Base-by-base conservation (phyloP, 2,888 invertebrate species). In the Thymelicus acteon region DNA sequence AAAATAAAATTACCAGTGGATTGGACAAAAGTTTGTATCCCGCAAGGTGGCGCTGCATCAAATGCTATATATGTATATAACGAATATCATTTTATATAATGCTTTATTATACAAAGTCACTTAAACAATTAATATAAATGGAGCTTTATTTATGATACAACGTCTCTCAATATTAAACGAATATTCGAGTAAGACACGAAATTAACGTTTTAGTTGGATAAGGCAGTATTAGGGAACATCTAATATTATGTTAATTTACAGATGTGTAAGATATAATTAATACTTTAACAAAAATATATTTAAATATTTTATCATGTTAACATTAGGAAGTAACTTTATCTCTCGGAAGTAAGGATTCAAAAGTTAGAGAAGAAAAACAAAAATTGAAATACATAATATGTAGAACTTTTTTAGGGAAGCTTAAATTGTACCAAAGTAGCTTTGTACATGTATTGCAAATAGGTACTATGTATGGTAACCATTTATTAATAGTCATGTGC, bases 401-500 rank as follows among this genome's bases (percentile, higher is more conserved):
- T 52, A 52, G 49, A 8, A 19, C 0, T 8, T 52, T 52, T 52
- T 52, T 52, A 15, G 8, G 19, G 7, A 52, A 52, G 49, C 49
- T 52, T 52, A 44, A 44, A 44, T 52, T 52, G 49, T 52, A 52
- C 49, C 49, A 52, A 44, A 44, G 8, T 52, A 2, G 49, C 7
- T 52, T 52, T 52, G 49, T 52, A 52, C 49, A 52, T 52, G 15
- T 8, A 52, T 19, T 52, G 19, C 49, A 52, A 19, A 52, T 52
- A 52, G 49, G 49, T 52, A 52, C 15, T 52, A 52, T 52, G n/a
- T n/a, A 19, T 52, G 49, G 49, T 52, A 52, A 52, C 49, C 7
- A 19, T 52, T 52, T 19, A 19, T 12, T 12, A 44, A 44, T 44
- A 12, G 12, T 44, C 44, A 44, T 10, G 44, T 44, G 44, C 7